A percentile compares a stretch with the other conserved stretches of the same genome.
phyloP scores from a whole-genome alignment of 2,888 invertebrate genomes.

The Galerucella calmariensis region DNA sequence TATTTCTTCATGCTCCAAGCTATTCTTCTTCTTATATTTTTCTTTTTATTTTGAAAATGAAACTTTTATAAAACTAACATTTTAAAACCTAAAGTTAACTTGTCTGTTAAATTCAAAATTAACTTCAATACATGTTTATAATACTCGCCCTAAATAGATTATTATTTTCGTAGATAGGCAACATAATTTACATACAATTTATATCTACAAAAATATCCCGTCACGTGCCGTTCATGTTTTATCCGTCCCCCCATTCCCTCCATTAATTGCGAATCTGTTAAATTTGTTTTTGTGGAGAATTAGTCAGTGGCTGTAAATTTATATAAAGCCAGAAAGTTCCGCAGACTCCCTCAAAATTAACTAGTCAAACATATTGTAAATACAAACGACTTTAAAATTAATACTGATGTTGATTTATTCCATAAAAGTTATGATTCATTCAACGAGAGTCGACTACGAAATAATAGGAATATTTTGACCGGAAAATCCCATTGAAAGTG shows the following conservation, averaged over 20 bases:
- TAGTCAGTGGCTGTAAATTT: constrained; percentile 52
- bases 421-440: constrained; percentile 33
- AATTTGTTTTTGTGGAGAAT: constrained; percentile 58
- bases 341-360: constrained; percentile 48
- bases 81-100: too few relatives aligned
- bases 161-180: too few relatives aligned
- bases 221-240: neutral
- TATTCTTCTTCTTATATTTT: too few relatives aligned
- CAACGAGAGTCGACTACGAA: constrained; percentile 17
- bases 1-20: too few relatives aligned
- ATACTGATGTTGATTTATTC: constrained; percentile 47
- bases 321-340: constrained; percentile 50
- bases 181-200: too few relatives aligned
- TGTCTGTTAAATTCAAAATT: too few relatives aligned
- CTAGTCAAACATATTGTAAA: constrained; percentile 38
- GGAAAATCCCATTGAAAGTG: constrained; percentile 14
- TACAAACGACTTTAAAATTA: constrained; percentile 44
- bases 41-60: too few relatives aligned
- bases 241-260: neutral
- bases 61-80: too few relatives aligned
- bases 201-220: neutral
- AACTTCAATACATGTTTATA: too few relatives aligned
- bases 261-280: constrained; percentile 52
- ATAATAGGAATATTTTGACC: constrained; percentile 13
- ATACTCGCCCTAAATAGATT: too few relatives aligned